Conservation (phyloP, 2,113 vertebrate genomes). For the Oryzias javanicus region DNA sequence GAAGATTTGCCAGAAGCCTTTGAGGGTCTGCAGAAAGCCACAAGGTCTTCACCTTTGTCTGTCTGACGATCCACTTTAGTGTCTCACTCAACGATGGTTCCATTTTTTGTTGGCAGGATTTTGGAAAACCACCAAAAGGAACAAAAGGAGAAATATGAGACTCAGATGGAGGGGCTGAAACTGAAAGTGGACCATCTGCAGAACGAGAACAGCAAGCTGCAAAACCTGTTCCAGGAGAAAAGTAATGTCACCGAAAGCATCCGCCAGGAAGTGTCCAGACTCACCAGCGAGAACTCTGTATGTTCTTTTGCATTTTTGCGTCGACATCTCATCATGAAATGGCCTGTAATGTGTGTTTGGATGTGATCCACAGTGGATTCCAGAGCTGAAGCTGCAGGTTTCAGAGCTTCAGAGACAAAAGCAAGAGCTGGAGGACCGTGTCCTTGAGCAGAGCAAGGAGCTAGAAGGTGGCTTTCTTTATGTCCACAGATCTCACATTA, state of each 20-base stretch:
- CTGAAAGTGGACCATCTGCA: constrained; percentile 87
- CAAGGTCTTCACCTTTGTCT: constrained; percentile 74
- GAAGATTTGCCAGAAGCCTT: constrained; percentile 87
- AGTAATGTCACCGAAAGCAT: constrained; percentile 85
- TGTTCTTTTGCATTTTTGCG: background rate
- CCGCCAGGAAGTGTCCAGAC: constrained; percentile 84
- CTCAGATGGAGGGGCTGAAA: constrained; percentile 83
- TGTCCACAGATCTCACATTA: background rate
- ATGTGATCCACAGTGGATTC: constrained; percentile 81
- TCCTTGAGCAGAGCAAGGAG: constrained; percentile 77
- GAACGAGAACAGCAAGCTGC: constrained; percentile 87
- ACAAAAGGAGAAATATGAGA: constrained; percentile 85
- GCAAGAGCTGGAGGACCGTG: constrained; percentile 80
- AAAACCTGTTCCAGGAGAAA: constrained; percentile 89
- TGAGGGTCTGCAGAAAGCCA: constrained; percentile 88
- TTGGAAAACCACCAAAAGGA: constrained; percentile 87
- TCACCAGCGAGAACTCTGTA: constrained; percentile 84
- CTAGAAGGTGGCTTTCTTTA: constrained; percentile 75
- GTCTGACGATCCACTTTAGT: background rate
- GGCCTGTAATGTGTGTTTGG: background rate
- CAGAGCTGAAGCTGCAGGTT: constrained; percentile 87
- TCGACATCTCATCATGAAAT: background rate
- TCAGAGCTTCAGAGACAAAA: constrained; percentile 89
- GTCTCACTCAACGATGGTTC: background rate
- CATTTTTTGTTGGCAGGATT: constrained; percentile 70